These are phyloP conservation scores for Pilophorus perplexus DNA, from an alignment of 2,888 invertebrate genomes.

Conservation along the genomic window DNA sequence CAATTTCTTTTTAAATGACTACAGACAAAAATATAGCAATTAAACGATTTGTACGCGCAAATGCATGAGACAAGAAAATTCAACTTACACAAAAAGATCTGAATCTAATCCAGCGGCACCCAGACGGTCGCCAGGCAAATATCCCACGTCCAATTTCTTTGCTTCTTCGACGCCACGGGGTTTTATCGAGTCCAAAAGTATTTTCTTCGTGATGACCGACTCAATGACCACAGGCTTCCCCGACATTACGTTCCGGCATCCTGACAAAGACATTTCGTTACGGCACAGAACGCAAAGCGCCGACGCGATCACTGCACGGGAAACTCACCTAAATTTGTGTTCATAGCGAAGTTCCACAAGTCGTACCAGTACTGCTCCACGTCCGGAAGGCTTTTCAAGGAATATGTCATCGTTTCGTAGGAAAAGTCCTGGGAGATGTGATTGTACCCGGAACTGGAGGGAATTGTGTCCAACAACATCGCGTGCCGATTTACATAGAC, in stretches of 20 bases:
- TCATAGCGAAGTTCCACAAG: conserved; percentile 65
- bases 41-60: background rate
- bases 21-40: conserved; percentile 33
- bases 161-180: conserved; percentile 56
- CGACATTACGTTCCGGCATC: conserved; percentile 50
- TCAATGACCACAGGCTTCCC: conserved; percentile 57
- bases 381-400: conserved; percentile 57
- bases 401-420: conserved; percentile 59
- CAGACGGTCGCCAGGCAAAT: conserved; percentile 67
- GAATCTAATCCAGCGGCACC: conserved; percentile 75
- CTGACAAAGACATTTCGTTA: conserved; percentile 44
- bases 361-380: conserved; percentile 68
- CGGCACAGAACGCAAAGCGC: too few relatives aligned
- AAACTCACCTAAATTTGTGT: conserved; percentile 61
- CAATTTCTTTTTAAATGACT: conserved; percentile 64
- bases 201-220: conserved; percentile 55
- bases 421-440: conserved; percentile 58
- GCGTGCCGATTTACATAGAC: conserved; percentile 65
- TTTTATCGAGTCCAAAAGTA: conserved; percentile 54
- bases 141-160: conserved; percentile 57
- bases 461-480: conserved; percentile 64
- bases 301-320: background rate
- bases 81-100: conserved; percentile 58
- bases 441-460: conserved; percentile 62
- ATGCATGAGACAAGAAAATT: background rate